Percentiles rank a stretch among this genome's conserved stretches.
These are phyloP conservation scores for Halichoerus grypus DNA, from an alignment of 2,113 vertebrate species.

Conservation along the genomic window DNA sequence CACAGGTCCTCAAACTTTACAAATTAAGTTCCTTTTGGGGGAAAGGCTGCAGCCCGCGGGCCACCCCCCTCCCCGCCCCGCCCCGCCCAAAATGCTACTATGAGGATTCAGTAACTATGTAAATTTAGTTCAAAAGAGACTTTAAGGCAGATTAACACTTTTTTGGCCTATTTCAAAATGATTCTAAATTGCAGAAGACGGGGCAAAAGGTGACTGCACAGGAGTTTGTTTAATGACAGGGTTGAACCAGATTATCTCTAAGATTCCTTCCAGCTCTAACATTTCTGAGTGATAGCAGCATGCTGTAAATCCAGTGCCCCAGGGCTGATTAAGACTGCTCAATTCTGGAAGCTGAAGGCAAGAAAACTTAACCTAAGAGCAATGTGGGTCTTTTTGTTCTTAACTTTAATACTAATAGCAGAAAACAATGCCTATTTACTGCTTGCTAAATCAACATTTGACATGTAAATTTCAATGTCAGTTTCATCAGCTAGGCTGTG, in stretches of 20 bases:
- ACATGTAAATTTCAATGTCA: neutral
- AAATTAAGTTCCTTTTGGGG: constrained; percentile 50
- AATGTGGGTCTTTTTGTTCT: neutral
- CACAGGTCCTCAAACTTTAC: constrained; percentile 41
- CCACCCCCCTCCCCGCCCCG: no score
- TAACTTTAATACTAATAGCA: neutral
- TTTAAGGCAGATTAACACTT: constrained; percentile 4
- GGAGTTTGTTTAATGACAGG: neutral
- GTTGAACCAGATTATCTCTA: neutral
- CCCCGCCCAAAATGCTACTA: neutral
- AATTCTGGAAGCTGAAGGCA: neutral
- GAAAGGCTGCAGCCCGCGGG: neutral
- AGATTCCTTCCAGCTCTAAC: neutral
- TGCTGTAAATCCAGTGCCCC: neutral
- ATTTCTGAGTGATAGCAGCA: neutral
- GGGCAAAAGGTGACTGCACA: neutral
- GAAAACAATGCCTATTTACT: neutral
- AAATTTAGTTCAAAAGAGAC: neutral
- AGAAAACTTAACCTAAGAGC: neutral
- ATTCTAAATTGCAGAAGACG: neutral
- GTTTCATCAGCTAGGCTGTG: neutral
- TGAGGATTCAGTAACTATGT: neutral
- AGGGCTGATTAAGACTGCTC: neutral
- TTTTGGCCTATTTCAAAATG: constrained; percentile 47
- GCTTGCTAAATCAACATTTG: neutral